Conservation (phyloP, 2,113 vertebrate species). For the Lynx canadensis region DNA sequence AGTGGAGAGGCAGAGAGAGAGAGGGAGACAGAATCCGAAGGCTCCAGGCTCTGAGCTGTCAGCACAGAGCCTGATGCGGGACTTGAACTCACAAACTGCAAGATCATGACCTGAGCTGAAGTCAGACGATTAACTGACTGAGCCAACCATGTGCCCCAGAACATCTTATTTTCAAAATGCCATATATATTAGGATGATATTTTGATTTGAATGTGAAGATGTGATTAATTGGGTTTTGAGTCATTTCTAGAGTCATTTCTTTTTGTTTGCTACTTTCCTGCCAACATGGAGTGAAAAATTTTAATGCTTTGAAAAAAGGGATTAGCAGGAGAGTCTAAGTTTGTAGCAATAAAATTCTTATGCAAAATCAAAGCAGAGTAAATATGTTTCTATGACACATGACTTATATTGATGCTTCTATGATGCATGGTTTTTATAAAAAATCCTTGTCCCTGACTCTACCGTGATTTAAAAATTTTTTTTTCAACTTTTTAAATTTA, state of each 20-base stretch:
- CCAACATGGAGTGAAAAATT: background rate
- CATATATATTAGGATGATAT: background rate
- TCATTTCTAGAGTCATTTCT: background rate
- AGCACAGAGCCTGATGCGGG: too few species aligned
- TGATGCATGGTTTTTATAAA: background rate
- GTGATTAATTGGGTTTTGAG: background rate
- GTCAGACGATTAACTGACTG: too few species aligned
- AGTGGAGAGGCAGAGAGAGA: too few species aligned
- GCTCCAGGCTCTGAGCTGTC: too few species aligned
- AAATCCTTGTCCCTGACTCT: background rate
- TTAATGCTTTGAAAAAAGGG: background rate
- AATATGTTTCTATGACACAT: background rate
- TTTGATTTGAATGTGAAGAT: background rate
- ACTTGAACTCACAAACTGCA: too few species aligned
- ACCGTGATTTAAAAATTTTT: background rate
- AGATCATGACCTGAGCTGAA: too few species aligned
- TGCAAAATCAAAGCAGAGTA: conserved; percentile 6
- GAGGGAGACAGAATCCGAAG: too few species aligned
- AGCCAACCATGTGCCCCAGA: background rate
- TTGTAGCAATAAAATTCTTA: background rate
- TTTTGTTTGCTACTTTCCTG: background rate
- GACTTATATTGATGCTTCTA: background rate
- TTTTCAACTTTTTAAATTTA: too few species aligned
- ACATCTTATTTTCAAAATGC: background rate
- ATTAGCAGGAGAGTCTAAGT: background rate